Evolutionary conservation across 2,888 invertebrate genomes (phyloP), one percentile per base, ranked within the genome.

Genomic region (Andrena praecox): DNA sequence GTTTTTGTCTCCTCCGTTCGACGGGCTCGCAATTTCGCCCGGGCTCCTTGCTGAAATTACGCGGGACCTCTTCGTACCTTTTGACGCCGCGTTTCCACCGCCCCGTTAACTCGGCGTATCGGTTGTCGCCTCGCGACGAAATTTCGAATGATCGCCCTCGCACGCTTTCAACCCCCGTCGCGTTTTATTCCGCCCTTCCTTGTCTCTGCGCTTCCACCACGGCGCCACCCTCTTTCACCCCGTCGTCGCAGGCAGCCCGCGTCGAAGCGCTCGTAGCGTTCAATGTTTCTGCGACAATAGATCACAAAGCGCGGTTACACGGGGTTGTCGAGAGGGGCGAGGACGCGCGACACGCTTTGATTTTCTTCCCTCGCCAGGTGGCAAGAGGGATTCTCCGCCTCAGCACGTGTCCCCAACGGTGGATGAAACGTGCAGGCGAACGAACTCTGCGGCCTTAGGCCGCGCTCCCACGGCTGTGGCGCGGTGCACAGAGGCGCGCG

Each of bases 231-330:
- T 70, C 42, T 24, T 10, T 50, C 2, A 31, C 31, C 24, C 35
- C n/a, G 20, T 20, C 42, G 54, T 20, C 29, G 50, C 33, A n/a
- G 24, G 66, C n/a, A 29, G n/a, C 8, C 27, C 77, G 52, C 35
- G 76, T 70, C 79, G 62, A 79, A 82, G 73, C 69, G 73, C 24
- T 70, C 31, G 82, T 70, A 56, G 69, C 52, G 83, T 73, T 79
- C 72, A 77, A 84, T 82, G 79, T 84, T 84, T 84, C 76, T 72
- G 54, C 72, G 79, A 82, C 84, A 72, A 83, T 83, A 79, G 79
- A 77, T 82, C 82, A 79, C 76, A 82, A 84, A 78, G 82, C 71
- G 42, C 31, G 27, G 20, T 60, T 52, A 33, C 69, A 62, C n/a
- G 54, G 29, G 12, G 31, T 12, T 27, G 54, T 54, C n/a, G n/a